phyloP scores from a whole-genome alignment of 2,797 vertebrate genomes.

The Poecilia gillii region DNA sequence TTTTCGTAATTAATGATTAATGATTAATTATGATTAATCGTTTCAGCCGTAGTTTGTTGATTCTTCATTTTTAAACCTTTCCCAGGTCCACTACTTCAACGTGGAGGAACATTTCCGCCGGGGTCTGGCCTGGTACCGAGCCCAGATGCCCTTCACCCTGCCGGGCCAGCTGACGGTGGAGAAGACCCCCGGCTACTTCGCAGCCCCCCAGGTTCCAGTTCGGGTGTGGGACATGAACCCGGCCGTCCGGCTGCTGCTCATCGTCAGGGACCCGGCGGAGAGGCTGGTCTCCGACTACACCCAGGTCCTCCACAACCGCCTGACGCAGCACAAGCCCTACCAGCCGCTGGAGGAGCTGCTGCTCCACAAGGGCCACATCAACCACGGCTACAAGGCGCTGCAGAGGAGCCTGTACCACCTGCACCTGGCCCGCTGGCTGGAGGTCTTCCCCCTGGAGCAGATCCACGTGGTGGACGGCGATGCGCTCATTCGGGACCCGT shows the following conservation, averaged over 20 bases:
- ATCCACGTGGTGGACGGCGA: slow-evolving; percentile 87
- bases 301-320: slow-evolving; percentile 86
- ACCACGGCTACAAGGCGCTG: slow-evolving; percentile 82
- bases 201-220: slow-evolving; percentile 74
- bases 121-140: slow-evolving; percentile 83
- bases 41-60: no score
- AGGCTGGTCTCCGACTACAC: slow-evolving; percentile 87
- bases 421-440: slow-evolving; percentile 82
- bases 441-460: slow-evolving; percentile 81
- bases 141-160: slow-evolving; percentile 83
- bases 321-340: slow-evolving; percentile 81
- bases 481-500: slow-evolving; percentile 81
- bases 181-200: slow-evolving; percentile 87
- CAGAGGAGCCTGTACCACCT: slow-evolving; percentile 85
- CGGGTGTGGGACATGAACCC: slow-evolving; percentile 80
- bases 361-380: slow-evolving; percentile 72
- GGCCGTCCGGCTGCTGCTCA: slow-evolving; percentile 80
- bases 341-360: slow-evolving; percentile 81
- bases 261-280: slow-evolving; percentile 84
- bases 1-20: no score
- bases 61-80: not conserved
- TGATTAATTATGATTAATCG: no score
- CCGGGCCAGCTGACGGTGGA: slow-evolving; percentile 82
- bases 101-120: slow-evolving; percentile 82
- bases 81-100: slow-evolving; percentile 86